These are phyloP conservation scores for Chamaetylas fuelleborni DNA, from an alignment of 2,113 vertebrate genomes.

Conservation along the genomic window DNA sequence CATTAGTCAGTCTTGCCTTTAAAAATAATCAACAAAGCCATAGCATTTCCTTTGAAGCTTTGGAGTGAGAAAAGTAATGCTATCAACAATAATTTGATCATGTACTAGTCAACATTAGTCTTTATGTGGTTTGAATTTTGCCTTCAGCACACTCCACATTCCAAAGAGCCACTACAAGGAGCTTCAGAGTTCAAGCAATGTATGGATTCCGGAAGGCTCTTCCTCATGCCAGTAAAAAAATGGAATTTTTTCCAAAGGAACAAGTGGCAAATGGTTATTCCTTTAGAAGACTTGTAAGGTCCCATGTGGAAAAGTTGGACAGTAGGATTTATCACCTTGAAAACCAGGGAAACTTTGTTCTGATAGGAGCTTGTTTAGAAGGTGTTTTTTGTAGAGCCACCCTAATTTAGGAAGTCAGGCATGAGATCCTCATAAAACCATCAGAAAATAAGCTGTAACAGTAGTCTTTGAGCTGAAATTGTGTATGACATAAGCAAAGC, in stretches of 20 bases:
- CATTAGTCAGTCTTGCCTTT: constrained; percentile 11
- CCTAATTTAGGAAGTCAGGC: not conserved
- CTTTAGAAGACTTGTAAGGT: not conserved
- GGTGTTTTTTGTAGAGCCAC: not conserved
- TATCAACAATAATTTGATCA: constrained; percentile 9
- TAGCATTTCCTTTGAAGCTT: constrained; percentile 7
- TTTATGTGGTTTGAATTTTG: constrained; percentile 20
- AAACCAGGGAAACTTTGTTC: not conserved
- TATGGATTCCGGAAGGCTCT: not conserved
- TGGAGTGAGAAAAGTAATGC: not conserved
- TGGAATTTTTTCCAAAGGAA: not conserved
- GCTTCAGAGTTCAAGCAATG: not conserved
- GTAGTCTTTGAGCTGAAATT: not conserved
- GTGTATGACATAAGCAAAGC: not conserved
- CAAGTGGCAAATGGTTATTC: not conserved
- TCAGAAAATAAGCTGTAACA: not conserved
- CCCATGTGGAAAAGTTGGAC: not conserved
- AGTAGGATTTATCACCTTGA: not conserved
- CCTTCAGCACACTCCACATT: not conserved
- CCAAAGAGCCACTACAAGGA: not conserved
- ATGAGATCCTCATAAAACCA: not conserved
- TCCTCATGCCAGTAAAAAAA: not conserved
- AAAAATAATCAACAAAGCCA: not conserved
- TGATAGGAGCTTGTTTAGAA: not conserved
- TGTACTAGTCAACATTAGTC: constrained; percentile 4